phyloP scores from a whole-genome alignment of 2,113 vertebrate species.

The Pipra filicauda region DNA sequence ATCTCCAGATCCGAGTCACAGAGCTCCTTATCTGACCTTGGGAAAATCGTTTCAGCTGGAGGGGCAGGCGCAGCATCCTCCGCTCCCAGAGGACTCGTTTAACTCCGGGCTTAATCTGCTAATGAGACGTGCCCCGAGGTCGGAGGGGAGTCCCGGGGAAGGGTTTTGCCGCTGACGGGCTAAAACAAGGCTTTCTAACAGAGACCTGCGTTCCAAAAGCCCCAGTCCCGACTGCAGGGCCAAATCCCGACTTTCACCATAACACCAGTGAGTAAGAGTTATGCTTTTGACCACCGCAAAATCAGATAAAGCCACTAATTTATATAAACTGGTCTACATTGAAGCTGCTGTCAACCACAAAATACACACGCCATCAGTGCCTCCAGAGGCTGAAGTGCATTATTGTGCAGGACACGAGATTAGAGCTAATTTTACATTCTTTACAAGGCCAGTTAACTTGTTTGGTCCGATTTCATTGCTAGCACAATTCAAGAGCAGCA shows the following conservation, averaged over 20 bases:
- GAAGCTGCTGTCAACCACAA: neutral
- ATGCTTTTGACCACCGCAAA: neutral
- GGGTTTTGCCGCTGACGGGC: neutral
- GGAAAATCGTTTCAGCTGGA: slow-evolving; percentile 6
- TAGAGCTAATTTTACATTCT: neutral
- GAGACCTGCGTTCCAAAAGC: neutral
- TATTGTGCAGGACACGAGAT: neutral
- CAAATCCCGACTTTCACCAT: neutral
- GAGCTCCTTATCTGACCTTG: neutral
- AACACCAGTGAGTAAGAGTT: neutral
- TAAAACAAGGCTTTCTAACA: neutral
- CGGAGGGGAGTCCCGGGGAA: neutral
- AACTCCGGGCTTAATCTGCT: slow-evolving; percentile 43
- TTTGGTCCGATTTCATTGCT: neutral
- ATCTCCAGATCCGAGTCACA: slow-evolving; percentile 3
- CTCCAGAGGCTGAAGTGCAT: neutral
- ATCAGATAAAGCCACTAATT: slow-evolving; percentile 21
- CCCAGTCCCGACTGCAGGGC: neutral
- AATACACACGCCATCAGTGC: neutral
- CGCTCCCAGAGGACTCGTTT: slow-evolving; percentile 8
- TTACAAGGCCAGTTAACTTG: neutral
- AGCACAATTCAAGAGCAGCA: neutral
- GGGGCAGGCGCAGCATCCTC: neutral
- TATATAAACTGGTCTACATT: neutral
- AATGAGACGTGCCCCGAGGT: slow-evolving; percentile 38